Percentiles rank a stretch among this genome's conserved stretches.
Conservation (phyloP, 2,113 vertebrate species). For the Electrona antarctica region DNA sequence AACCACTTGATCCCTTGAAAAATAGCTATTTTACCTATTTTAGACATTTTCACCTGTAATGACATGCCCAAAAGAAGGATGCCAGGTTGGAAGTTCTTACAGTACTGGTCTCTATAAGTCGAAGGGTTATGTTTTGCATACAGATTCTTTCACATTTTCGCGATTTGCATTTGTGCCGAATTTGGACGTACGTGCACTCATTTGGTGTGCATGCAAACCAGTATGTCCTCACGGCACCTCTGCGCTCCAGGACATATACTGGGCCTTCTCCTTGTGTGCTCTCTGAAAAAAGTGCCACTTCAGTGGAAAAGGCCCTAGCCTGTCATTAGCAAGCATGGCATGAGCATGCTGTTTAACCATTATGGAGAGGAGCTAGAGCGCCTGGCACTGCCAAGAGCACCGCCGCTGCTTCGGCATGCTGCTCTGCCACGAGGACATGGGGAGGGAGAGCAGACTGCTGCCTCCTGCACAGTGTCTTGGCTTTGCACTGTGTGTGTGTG, state of each 20-base stretch:
- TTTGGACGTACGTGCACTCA: not conserved
- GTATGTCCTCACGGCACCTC: constrained; percentile 67
- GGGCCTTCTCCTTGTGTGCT: constrained; percentile 43
- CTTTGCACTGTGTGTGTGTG: constrained; percentile 1
- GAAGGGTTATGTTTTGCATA: too few relatives aligned
- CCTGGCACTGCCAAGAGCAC: constrained; percentile 60
- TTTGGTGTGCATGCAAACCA: constrained; percentile 39
- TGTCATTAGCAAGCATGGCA: constrained; percentile 76
- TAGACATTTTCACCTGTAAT: constrained; percentile 17
- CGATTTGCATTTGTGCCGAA: not conserved
- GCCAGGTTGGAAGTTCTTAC: too few relatives aligned
- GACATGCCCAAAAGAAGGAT: too few relatives aligned
- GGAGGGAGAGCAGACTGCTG: constrained; percentile 23
- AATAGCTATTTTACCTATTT: too few relatives aligned
- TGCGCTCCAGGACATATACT: constrained; percentile 48
- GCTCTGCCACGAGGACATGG: constrained; percentile 56
- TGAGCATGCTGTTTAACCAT: constrained; percentile 71
- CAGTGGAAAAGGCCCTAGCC: constrained; percentile 66
- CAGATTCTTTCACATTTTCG: too few relatives aligned
- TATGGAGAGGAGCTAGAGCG: constrained; percentile 53
- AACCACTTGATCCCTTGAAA: too few relatives aligned
- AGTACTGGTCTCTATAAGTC: too few relatives aligned
- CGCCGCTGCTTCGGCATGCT: constrained; percentile 1
- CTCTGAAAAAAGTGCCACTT: constrained; percentile 63
- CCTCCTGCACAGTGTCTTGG: constrained; percentile 7